Conservation (phyloP, 2,113 vertebrate species). For the Oxyruncus cristatus region DNA sequence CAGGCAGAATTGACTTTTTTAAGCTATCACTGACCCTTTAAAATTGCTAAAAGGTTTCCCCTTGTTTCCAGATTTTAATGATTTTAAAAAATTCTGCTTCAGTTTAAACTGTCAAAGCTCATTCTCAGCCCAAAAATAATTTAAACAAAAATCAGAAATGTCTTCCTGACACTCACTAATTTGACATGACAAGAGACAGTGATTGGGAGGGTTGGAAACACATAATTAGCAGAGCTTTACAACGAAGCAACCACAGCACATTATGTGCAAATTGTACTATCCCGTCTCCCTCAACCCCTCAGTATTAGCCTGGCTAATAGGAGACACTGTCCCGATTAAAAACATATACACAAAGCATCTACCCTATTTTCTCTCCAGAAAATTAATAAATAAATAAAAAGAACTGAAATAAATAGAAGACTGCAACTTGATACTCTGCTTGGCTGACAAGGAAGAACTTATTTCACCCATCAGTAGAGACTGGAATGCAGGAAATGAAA, state of each 20-base stretch:
- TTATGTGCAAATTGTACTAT: not conserved
- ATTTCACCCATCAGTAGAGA: slow-evolving; percentile 46
- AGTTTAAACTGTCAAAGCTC: not conserved
- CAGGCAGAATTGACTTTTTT: not conserved
- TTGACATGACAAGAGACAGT: not conserved
- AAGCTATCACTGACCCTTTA: not conserved
- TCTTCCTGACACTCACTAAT: slow-evolving; percentile 5
- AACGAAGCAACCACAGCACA: not conserved
- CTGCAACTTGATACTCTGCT: not conserved
- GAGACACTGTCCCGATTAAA: not conserved
- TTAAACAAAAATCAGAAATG: not conserved
- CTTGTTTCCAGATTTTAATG: not conserved
- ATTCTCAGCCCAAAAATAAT: not conserved
- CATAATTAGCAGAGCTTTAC: not conserved
- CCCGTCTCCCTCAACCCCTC: not conserved
- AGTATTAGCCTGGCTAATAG: not conserved
- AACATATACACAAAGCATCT: not conserved
- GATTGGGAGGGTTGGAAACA: not conserved
- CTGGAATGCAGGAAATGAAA: slow-evolving; percentile 17
- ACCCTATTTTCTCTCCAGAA: not conserved
- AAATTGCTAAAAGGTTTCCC: not conserved
- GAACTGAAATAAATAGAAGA: not conserved
- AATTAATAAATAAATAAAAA: not conserved
- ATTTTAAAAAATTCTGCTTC: not conserved
- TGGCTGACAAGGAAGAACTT: slow-evolving; percentile 26